These are phyloP conservation scores for Melolontha melolontha DNA, from an alignment of 2,888 invertebrate genomes.

Conservation along the genomic window DNA sequence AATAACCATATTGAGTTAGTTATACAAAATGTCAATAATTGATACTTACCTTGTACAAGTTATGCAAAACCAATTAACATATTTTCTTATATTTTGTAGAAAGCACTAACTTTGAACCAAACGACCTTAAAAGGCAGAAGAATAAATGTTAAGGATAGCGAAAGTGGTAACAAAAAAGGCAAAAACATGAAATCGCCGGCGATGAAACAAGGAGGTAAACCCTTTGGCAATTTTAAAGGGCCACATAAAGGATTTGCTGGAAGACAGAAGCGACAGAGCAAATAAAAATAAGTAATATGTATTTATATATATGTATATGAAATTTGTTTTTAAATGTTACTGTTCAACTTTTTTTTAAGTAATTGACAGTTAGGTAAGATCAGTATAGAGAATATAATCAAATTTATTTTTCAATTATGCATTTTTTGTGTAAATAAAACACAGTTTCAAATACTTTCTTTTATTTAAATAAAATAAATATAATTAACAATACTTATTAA, in stretches of 20 bases:
- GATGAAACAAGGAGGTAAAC: constrained; percentile 62
- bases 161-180: constrained; percentile 60
- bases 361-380: not conserved
- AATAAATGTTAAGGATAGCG: constrained; percentile 65
- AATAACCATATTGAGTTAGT: too few species aligned
- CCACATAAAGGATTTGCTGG: constrained; percentile 58
- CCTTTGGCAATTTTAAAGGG: constrained; percentile 61
- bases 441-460: constrained; percentile 12
- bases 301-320: constrained; percentile 23
- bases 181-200: constrained; percentile 66
- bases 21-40: too few species aligned
- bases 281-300: constrained; percentile 8
- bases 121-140: constrained; percentile 62
- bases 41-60: too few species aligned
- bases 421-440: constrained; percentile 25
- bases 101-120: constrained; percentile 65
- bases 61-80: too few species aligned
- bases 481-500: not conserved
- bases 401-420: not conserved
- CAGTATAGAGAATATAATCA: too few species aligned
- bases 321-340: constrained; percentile 7
- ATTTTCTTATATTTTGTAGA: constrained; percentile 59
- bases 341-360: constrained; percentile 3
- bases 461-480: constrained; percentile 25
- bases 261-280: constrained; percentile 41